Evolutionary conservation across 2,797 vertebrate genomes (phyloP).

Genomic region (Lepus oiostolus): DNA sequence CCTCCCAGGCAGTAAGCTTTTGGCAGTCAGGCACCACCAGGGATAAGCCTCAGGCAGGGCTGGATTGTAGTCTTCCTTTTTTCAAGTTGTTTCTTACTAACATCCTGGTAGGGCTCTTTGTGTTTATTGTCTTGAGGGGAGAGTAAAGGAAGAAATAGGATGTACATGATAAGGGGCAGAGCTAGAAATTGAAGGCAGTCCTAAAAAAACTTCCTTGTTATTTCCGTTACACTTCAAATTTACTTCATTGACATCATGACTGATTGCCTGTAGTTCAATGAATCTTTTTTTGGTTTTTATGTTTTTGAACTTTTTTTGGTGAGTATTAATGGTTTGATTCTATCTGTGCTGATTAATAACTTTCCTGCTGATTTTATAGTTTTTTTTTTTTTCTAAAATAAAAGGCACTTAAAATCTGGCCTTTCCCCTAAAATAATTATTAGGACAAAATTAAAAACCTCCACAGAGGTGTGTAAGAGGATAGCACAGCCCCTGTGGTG

Average conservation of each 20-base stretch:
- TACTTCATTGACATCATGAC: not conserved
- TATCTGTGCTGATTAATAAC: not conserved
- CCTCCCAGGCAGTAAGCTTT: not conserved
- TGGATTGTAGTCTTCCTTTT: not conserved
- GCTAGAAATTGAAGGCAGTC: not conserved
- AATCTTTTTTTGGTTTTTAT: not conserved
- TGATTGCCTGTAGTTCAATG: not conserved
- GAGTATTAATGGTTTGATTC: not conserved
- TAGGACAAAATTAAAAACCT: not conserved
- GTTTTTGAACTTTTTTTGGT: not conserved
- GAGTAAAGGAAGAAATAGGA: not conserved
- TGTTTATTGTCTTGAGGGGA: not conserved
- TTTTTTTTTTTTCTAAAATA: not conserved
- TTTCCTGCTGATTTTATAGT: not conserved
- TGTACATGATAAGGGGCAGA: not conserved
- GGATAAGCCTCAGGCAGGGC: not conserved
- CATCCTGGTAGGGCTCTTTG: not conserved
- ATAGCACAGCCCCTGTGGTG: not conserved
- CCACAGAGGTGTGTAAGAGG: not conserved
- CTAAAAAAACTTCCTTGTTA: not conserved
- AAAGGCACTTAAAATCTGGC: not conserved
- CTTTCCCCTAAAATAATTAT: not conserved
- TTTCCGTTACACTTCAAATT: not conserved
- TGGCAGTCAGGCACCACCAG: not conserved
- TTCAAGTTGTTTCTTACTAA: slow-evolving; percentile 7